Conservation (phyloP, 1,140 invertebrate species). For the Drosophila erecta region DNA sequence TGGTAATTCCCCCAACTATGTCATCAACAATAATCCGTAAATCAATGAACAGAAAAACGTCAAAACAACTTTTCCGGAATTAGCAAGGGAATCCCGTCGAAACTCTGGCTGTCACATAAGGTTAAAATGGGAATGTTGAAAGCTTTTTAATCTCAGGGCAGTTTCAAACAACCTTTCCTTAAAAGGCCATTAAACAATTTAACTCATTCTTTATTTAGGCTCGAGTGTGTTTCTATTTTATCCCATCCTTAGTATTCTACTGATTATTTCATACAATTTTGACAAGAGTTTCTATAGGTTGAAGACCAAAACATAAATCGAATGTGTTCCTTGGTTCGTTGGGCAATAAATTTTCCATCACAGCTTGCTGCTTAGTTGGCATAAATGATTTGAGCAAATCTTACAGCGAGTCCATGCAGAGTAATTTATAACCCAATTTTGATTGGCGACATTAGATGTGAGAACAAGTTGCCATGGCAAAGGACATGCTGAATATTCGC, state of each 20-base stretch:
- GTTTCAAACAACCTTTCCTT: too few species aligned
- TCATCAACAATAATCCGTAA: conserved; percentile 65
- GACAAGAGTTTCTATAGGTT: background rate
- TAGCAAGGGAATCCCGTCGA: conserved; percentile 12
- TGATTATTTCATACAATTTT: background rate
- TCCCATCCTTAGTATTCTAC: too few species aligned
- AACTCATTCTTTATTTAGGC: background rate
- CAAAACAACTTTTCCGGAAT: conserved; percentile 52
- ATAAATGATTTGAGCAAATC: conserved; percentile 69
- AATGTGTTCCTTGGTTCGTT: conserved; percentile 43
- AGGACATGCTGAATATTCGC: conserved; percentile 28
- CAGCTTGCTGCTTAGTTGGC: conserved; percentile 44
- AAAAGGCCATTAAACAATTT: too few species aligned
- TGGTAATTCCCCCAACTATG: conserved; percentile 9
- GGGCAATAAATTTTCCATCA: conserved; percentile 42
- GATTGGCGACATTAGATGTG: conserved; percentile 30
- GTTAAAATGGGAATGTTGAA: background rate
- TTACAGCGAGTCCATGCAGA: conserved; percentile 59
- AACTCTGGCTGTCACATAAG: conserved; percentile 34
- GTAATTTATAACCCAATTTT: conserved; percentile 28
- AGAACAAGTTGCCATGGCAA: conserved; percentile 33
- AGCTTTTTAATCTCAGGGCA: background rate
- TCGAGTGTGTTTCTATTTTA: too few species aligned
- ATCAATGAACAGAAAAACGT: conserved; percentile 63
- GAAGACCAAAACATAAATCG: conserved; percentile 1